Conservation (phyloP, 2,888 invertebrate species). For the Eubasilissa splendida region DNA sequence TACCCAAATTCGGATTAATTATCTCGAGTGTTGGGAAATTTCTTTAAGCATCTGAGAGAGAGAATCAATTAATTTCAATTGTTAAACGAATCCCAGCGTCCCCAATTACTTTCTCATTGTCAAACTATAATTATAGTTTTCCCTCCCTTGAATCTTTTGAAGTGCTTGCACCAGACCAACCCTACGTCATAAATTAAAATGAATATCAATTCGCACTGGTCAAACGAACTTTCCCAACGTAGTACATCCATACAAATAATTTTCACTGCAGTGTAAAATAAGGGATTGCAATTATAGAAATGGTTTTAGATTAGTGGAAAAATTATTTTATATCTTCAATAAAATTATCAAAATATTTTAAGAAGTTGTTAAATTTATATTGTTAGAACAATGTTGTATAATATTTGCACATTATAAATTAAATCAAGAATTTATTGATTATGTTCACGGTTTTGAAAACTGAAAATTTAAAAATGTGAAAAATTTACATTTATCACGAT, state of each 20-base stretch:
- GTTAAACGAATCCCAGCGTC: slow-evolving; percentile 45
- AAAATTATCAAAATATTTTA: too few relatives aligned
- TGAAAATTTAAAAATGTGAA: too few relatives aligned
- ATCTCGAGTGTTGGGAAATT: slow-evolving; percentile 23
- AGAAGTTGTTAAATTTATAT: too few relatives aligned
- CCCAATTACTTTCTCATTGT: slow-evolving; percentile 57
- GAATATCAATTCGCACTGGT: slow-evolving; percentile 50
- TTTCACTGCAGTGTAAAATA: slow-evolving; percentile 33
- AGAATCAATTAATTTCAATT: slow-evolving; percentile 59
- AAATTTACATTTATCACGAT: too few relatives aligned
- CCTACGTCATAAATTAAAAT: slow-evolving; percentile 57
- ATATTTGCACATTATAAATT: too few relatives aligned
- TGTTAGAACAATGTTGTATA: too few relatives aligned
- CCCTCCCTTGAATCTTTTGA: slow-evolving; percentile 47
- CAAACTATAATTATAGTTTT: slow-evolving; percentile 56
- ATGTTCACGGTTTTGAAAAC: too few relatives aligned
- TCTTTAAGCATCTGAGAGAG: slow-evolving; percentile 25
- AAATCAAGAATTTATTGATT: too few relatives aligned
- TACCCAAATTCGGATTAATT: not conserved
- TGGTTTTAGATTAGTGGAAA: not conserved
- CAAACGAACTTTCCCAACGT: slow-evolving; percentile 46
- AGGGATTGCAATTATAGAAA: not conserved
- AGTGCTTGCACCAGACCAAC: slow-evolving; percentile 47
- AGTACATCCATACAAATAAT: slow-evolving; percentile 19
- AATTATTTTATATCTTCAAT: too few relatives aligned